Base-by-base conservation (phyloP, 1,140 invertebrate genomes). In the Eufriesea mexicana region DNA sequence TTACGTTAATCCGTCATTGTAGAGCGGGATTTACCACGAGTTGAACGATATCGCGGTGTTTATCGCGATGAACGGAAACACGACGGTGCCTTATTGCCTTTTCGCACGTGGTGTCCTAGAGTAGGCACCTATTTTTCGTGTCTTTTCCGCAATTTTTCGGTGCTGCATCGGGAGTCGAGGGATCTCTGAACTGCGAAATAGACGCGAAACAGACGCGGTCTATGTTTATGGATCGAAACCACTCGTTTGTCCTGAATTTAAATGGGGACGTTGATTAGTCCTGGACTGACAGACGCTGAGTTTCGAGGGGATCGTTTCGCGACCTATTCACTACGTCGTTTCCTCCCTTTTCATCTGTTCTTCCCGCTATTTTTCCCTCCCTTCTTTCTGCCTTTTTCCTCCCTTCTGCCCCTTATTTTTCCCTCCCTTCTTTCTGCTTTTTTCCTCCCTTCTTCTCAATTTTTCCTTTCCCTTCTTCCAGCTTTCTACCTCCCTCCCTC, bases 1-100 rank as follows among this genome's bases (percentile, higher is more conserved):
- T 78, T 68, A 42, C 76, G 14, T 28, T 57, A 78, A 68, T 68
- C 54, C n/a, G 2, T 12, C 23, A 5, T 51, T 14, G 25, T 55
- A 49, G 35, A 14, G 12, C 20, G 8, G 42, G 72, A 75, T 61
- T 74, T 74, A 20, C 42, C 55, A 59, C 59, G 57, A 18, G 20
- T 16, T 5, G 61, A 47, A 70, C 45, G 6, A 35, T 70, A 68
- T 68, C 66, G 20, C 7, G 35, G 20, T n/a, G 42, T 54, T 70
- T 70, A 66, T 77, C 62, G 51, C 49, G 62, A 67, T 77, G 35
- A 18, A 51, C 49, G 9, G 47, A 57, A 67, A 66, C 62, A 18
- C 49, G 9, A n/a, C 14, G 16, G 9, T 49, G 75, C 49, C 35
- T 67, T 78, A 67, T 28, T 57, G 49, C 35, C 49, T 23, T n/a